Base-by-base conservation (phyloP, 2,797 vertebrate genomes). In the Neoniphon sammara region DNA sequence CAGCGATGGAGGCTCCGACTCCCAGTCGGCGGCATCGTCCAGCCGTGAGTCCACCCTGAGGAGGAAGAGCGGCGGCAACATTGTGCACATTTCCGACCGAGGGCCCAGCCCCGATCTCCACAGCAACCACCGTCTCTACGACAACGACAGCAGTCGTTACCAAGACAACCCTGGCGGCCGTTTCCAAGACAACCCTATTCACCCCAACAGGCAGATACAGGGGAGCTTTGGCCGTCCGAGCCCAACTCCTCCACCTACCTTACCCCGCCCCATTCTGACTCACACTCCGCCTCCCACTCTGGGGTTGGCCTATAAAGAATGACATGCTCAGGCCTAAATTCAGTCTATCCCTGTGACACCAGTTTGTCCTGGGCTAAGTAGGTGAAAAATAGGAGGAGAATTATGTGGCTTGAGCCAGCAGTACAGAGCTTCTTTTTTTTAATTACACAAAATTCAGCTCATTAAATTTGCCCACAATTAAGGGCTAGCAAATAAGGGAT, bases 41-140 rank as follows among this genome's bases (percentile, higher is more conserved):
- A 98, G 96, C 73, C 94, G 97, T 5, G 97, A 98, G 88, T 98
- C 97, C 73, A 98, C 96, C 7, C 93, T 98, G 77, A 92, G 96
- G 70, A 95, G 96, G 83, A 96, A 96, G 87, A 78, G 75, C 1
- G 68, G 82, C 52, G 92, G 93, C 66, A 95, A 95, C 75, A 92
- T 95, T 27, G 93, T 93, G 73, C 89, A 96, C 58, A 87, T 94
- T 50, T 92, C 93, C 0, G 96, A 97, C 31, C 93, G 95, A 82
- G 95, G 95, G 27, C 95, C 92, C 75, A 96, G 95, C 73, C 96
- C 96, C 0, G 96, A 97, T 70, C 96, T 96, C 87, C 96, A 96
- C 53, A 94, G 92, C 81, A 95, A 95, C 92, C 2, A 97, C 94
- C 60, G 93, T 94, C 78, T 82, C 39, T 75, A 71, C 27, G 91